Conservation (phyloP, 2,888 invertebrate genomes). For the Lithosia quadra region DNA sequence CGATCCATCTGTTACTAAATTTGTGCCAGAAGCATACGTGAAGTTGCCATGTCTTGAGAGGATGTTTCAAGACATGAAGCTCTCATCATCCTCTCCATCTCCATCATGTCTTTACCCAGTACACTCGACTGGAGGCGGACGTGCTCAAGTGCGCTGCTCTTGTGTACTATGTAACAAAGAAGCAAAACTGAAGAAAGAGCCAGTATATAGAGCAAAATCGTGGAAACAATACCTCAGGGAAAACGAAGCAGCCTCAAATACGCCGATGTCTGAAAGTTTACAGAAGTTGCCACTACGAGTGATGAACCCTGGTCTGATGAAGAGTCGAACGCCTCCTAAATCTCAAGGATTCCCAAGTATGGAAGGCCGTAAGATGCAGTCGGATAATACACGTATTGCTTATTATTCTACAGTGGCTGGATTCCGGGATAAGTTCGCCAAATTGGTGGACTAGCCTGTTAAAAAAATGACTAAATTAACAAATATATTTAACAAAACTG, state of each 20-base stretch:
- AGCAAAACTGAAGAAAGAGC: background rate
- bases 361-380: conserved; percentile 7
- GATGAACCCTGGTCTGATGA: conserved; percentile 23
- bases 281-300: conserved; percentile 13
- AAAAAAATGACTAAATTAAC: background rate
- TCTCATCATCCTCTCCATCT: background rate
- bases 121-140: background rate
- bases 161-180: background rate
- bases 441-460: background rate
- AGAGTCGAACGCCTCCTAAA: conserved; percentile 21
- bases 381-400: background rate
- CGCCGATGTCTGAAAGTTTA: background rate
- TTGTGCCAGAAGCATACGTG: background rate
- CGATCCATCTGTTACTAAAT: background rate
- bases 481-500: background rate
- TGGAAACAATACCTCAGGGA: background rate
- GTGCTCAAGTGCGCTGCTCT: background rate
- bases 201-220: conserved; percentile 7
- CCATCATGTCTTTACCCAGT: background rate
- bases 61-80: conserved; percentile 6
- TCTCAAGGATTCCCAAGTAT: conserved; percentile 15
- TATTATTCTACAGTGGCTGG: conserved; percentile 7
- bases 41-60: conserved; percentile 10
- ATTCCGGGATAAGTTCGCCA: background rate
- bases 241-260: background rate